Conservation (phyloP, 2,888 invertebrate species). For the Actias luna region DNA sequence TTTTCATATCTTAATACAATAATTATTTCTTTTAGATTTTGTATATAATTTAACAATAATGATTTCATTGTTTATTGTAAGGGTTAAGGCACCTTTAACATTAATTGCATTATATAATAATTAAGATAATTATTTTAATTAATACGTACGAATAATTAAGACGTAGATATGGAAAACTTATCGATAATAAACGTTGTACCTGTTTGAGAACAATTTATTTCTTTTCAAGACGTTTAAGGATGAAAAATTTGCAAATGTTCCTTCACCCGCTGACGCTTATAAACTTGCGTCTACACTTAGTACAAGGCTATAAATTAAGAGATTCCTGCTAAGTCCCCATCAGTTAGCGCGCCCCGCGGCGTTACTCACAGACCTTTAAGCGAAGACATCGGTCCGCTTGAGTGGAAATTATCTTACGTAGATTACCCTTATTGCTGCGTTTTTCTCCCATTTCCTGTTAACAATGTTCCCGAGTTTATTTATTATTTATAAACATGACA, state of each 20-base stretch:
- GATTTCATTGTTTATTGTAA: too few relatives aligned
- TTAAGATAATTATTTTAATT: too few relatives aligned
- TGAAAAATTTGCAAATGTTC: neutral
- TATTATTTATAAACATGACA: neutral
- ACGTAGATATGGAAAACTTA: too few relatives aligned
- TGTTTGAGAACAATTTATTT: too few relatives aligned
- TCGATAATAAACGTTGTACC: too few relatives aligned
- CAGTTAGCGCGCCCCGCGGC: slow-evolving; percentile 72
- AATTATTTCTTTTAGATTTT: too few relatives aligned
- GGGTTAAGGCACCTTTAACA: too few relatives aligned
- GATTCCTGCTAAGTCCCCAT: slow-evolving; percentile 79
- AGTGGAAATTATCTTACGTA: slow-evolving; percentile 69
- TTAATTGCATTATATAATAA: too few relatives aligned
- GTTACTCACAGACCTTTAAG: slow-evolving; percentile 59
- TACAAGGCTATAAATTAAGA: slow-evolving; percentile 77
- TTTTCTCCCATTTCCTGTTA: slow-evolving; percentile 46
- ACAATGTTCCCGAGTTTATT: slow-evolving; percentile 3
- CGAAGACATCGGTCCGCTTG: slow-evolving; percentile 60
- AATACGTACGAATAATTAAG: too few relatives aligned
- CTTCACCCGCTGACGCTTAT: slow-evolving; percentile 22
- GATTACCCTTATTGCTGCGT: slow-evolving; percentile 62
- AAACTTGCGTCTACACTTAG: slow-evolving; percentile 41
- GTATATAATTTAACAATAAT: too few relatives aligned
- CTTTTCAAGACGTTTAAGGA: neutral
- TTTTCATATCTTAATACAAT: too few relatives aligned